Conservation (phyloP, 2,113 vertebrate genomes). For the Oxygymnocypris stewartii region DNA sequence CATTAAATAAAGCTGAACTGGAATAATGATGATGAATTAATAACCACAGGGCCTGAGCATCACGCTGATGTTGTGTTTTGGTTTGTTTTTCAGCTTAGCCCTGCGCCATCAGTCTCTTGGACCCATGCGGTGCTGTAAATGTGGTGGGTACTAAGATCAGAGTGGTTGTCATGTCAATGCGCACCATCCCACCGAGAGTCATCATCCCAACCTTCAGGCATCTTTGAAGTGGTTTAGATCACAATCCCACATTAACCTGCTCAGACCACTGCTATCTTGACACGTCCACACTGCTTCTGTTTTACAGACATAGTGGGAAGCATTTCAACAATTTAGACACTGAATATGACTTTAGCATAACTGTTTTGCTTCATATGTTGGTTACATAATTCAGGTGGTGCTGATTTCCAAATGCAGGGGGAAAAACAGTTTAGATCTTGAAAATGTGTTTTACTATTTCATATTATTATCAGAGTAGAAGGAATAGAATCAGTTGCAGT, state of each 20-base stretch:
- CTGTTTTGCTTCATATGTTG: neutral
- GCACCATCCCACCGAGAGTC: neutral
- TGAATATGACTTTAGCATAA: neutral
- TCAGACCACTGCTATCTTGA: neutral
- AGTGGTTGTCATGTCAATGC: slow-evolving; percentile 13
- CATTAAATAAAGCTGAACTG: neutral
- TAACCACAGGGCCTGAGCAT: neutral
- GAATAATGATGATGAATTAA: slow-evolving; percentile 10
- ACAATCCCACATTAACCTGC: slow-evolving; percentile 2
- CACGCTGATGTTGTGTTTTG: neutral
- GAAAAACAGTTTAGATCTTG: neutral
- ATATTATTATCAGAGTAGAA: neutral
- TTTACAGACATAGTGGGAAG: neutral
- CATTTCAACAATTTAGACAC: neutral
- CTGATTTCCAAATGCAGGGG: neutral
- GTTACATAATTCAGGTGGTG: neutral
- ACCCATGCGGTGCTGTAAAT: slow-evolving; percentile 15
- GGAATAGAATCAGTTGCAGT: neutral
- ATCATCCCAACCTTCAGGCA: slow-evolving; percentile 9
- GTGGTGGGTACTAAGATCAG: neutral
- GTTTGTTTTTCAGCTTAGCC: neutral
- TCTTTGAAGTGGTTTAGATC: neutral
- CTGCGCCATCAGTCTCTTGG: neutral
- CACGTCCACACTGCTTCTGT: neutral
- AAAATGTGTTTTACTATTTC: neutral